phyloP scores from a whole-genome alignment of 2,888 invertebrate species.

The Gibbula magus region DNA sequence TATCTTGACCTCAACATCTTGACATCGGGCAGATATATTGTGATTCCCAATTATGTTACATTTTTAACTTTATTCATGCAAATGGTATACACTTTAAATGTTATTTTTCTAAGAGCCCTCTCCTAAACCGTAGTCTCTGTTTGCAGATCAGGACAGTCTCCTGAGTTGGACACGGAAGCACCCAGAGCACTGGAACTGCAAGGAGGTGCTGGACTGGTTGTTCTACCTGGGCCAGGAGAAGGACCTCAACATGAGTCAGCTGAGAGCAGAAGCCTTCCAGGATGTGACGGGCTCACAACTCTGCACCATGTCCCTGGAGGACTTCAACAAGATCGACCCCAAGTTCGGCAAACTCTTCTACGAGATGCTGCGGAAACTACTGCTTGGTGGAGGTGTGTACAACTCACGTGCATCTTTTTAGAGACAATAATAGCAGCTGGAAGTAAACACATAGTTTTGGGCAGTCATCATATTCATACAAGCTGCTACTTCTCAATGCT shows the following conservation, averaged over 20 bases:
- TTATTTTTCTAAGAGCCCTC: neutral
- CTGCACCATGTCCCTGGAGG: slow-evolving; percentile 55
- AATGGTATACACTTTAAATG: neutral
- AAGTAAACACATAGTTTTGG: too few relatives aligned
- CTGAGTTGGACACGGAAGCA: slow-evolving; percentile 64
- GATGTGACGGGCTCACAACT: slow-evolving; percentile 57
- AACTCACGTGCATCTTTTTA: too few relatives aligned
- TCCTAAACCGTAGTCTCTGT: neutral
- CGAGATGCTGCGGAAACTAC: slow-evolving; percentile 46
- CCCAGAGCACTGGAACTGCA: slow-evolving; percentile 60
- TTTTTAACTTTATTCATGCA: too few relatives aligned
- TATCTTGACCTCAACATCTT: too few relatives aligned
- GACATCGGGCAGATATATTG: too few relatives aligned
- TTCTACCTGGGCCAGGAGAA: slow-evolving; percentile 59
- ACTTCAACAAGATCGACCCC: slow-evolving; percentile 57
- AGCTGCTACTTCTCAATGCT: too few relatives aligned
- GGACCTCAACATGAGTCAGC: slow-evolving; percentile 56
- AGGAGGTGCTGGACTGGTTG: slow-evolving; percentile 66
- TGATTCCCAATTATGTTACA: too few relatives aligned
- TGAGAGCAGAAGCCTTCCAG: slow-evolving; percentile 65
- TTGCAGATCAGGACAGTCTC: slow-evolving; percentile 42
- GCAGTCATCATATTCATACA: too few relatives aligned
- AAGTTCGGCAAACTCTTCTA: slow-evolving; percentile 57
- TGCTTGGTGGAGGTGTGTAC: slow-evolving; percentile 25
- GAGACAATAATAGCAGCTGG: too few relatives aligned